Base-by-base conservation (phyloP, 1,140 invertebrate species). In the Trichogramma pretiosum region DNA sequence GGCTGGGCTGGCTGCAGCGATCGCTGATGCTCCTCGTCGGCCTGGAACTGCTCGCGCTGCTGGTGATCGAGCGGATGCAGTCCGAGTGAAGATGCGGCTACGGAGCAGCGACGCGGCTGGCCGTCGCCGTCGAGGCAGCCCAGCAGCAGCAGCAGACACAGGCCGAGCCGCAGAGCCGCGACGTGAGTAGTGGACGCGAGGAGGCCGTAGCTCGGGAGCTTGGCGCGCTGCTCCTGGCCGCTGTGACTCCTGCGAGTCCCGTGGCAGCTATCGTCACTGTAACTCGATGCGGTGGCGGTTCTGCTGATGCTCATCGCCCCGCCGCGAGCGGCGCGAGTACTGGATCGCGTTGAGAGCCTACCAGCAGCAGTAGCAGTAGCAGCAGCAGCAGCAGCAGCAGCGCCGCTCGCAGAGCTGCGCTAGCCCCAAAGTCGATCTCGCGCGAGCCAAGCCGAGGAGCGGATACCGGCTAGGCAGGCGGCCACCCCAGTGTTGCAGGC, bases 391-490 rank as follows among this genome's bases (percentile, higher is more conserved):
- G 47, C 55, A 61, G 61, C 60, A 63, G 60, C 59, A 63, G 61
- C 61, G 64, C 58, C 7, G 65, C 61, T 71, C 62, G 65, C 62
- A 67, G 65, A 62, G 60, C 65, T 62, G 62, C 64, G 65, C 68
- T 70, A 64, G 65, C 67, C 68, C 67, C 64, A 64, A 66, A 72
- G 70, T 66, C 68, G 65, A 40, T 61, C 60, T 63, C 67, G 64
- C 65, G 59, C 60, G 59, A 62, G 64, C 63, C 64, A 67, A 70
- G 34, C 33, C 40, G 48, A 44, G 40, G 32, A 39, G 34, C 53
- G 57, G 58, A 42, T 49, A n/a, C 53, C 55, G 47, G 45, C 49
- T 37, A 52, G n/a, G n/a, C n/a, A n/a, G n/a, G n/a, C 30, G 48
- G 35, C 30, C 48, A 40, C 55, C 50, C 48, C 50, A 48, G 36